Conservation (phyloP, 2,797 vertebrate genomes). For the Capromys pilorides region DNA sequence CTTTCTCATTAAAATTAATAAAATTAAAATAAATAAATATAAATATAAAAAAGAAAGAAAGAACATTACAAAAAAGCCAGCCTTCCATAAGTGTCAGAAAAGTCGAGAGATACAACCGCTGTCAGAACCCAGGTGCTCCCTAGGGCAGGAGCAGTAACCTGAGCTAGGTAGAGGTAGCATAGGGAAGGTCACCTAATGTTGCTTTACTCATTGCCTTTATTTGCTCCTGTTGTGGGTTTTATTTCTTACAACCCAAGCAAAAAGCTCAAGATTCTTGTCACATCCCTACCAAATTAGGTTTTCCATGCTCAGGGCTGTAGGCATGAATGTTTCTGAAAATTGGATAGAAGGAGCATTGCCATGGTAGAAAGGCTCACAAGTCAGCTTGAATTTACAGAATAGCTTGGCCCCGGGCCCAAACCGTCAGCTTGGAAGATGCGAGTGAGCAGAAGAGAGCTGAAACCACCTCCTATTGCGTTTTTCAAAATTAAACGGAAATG, state of each 20-base stretch:
- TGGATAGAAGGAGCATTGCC: slow-evolving; percentile 61
- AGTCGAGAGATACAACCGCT: fast-evolving
- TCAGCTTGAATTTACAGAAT: slow-evolving; percentile 62
- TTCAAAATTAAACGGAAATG: slow-evolving; percentile 48
- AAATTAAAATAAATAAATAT: too few relatives aligned
- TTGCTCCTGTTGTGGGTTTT: slow-evolving; percentile 43
- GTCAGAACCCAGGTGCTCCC: too few relatives aligned
- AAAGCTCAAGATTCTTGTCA: slow-evolving; percentile 63
- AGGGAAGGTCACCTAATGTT: neutral
- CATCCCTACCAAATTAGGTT: slow-evolving; percentile 69
- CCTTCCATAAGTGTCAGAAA: neutral
- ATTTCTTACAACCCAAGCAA: slow-evolving; percentile 19
- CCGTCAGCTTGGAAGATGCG: neutral
- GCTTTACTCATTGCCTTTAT: slow-evolving; percentile 32
- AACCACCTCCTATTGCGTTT: neutral
- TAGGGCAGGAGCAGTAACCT: neutral
- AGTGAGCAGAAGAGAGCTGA: slow-evolving; percentile 30
- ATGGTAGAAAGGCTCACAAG: slow-evolving; percentile 53
- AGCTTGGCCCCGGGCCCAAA: slow-evolving; percentile 40
- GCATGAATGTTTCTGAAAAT: slow-evolving; percentile 71
- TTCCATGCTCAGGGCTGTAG: slow-evolving; percentile 58
- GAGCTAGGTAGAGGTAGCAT: neutral
- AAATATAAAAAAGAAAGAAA: too few relatives aligned
- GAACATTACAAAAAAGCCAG: neutral
- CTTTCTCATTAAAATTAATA: too few relatives aligned